A percentile compares a stretch with the other conserved stretches of the same genome.
Evolutionary conservation across 2,797 vertebrate genomes (phyloP).

Genomic region (Mycteria americana): DNA sequence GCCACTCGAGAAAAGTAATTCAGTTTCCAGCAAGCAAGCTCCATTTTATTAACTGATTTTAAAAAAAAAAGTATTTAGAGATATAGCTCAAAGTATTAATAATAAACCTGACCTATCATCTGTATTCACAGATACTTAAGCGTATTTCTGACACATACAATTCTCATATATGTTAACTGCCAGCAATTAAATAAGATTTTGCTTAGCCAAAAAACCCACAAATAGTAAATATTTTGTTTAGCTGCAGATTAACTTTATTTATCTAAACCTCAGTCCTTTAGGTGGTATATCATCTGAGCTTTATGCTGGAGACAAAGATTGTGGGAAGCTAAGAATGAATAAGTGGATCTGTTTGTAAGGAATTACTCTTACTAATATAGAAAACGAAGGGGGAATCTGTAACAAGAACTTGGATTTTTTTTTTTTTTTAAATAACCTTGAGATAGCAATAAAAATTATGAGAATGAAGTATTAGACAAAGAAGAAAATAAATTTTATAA

Average conservation of each 20-base stretch:
- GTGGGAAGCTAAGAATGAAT: not conserved
- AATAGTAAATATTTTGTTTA: not conserved
- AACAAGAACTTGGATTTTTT: not conserved
- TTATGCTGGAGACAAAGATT: not conserved
- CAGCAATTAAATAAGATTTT: not conserved
- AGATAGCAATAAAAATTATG: not conserved
- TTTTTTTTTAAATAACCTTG: not conserved
- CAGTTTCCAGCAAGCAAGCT: not conserved
- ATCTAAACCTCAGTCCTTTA: not conserved
- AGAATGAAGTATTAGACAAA: not conserved
- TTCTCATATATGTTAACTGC: not conserved
- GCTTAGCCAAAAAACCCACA: not conserved
- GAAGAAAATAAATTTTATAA: not conserved
- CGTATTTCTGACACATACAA: not conserved
- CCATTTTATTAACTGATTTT: not conserved
- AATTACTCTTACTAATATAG: not conserved
- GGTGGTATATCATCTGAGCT: not conserved
- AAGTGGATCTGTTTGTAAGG: not conserved
- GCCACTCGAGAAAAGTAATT: not conserved
- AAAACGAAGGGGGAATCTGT: not conserved
- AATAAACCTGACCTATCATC: not conserved
- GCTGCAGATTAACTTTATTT: not conserved
- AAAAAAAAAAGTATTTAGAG: not conserved
- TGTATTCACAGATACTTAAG: not conserved
- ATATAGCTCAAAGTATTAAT: not conserved